Percentiles rank a stretch among this genome's conserved stretches.
Evolutionary conservation across 2,113 vertebrate species (phyloP).

Genomic region (Pterocles burchelli): DNA sequence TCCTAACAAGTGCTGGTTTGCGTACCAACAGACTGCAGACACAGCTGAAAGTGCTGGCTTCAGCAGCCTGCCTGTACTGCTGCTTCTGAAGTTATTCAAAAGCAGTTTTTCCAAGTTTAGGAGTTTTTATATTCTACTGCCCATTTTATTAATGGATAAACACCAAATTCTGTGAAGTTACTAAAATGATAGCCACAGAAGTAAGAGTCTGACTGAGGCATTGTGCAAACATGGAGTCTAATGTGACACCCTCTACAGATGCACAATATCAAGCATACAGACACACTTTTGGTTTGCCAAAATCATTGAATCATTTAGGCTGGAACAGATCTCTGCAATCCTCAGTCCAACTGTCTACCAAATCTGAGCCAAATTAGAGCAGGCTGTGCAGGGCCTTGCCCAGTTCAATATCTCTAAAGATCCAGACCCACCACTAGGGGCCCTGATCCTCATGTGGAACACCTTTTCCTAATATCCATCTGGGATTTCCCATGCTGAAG

Average conservation of each 20-base stretch:
- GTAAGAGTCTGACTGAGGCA: neutral
- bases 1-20: fast-evolving
- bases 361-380: neutral
- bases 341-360: too few relatives aligned
- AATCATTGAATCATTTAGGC: neutral
- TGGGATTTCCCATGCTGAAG: neutral
- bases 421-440: fast-evolving
- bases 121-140: neutral
- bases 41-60: neutral
- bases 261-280: fast-evolving
- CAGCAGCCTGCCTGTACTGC: neutral
- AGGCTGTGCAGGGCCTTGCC: neutral
- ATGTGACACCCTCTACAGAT: fast-evolving
- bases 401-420: neutral
- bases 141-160: fast-evolving
- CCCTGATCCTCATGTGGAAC: too few relatives aligned
- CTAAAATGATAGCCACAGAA: neutral
- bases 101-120: neutral
- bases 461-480: neutral
- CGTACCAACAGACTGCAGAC: neutral
- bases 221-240: fast-evolving
- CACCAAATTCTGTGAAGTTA: neutral
- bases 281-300: too few relatives aligned
- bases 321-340: neutral
- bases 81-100: neutral